These are phyloP conservation scores for Pseudachorutes palmiensis DNA, from an alignment of 1,140 invertebrate species.

Conservation along the genomic window DNA sequence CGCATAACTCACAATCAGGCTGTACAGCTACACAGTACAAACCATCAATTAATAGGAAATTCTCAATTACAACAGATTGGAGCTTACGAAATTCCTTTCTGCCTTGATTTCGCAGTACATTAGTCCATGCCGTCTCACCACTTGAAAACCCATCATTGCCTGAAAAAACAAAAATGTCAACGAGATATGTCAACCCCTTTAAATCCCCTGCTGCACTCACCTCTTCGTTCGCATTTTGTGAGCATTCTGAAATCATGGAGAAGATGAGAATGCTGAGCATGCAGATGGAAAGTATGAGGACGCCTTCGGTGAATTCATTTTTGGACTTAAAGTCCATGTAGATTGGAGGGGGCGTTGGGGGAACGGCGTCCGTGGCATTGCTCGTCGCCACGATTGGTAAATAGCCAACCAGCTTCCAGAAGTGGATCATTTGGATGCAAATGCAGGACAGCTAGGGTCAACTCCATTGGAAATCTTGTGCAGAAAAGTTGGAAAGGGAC, in stretches of 20 bases:
- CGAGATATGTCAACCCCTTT: too few species aligned
- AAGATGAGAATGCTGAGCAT: not conserved
- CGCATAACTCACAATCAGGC: slow-evolving; percentile 2
- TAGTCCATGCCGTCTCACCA: not conserved
- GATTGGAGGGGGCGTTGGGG: not conserved
- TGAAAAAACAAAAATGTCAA: not conserved
- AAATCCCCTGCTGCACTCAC: too few species aligned
- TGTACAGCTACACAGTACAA: not conserved
- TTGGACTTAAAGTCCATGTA: not conserved
- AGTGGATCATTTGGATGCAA: not conserved
- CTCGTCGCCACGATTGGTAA: not conserved
- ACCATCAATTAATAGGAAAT: not conserved
- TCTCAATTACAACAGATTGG: not conserved
- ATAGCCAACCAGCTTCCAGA: not conserved
- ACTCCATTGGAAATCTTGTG: too few species aligned
- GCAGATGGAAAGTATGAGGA: not conserved
- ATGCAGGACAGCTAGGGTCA: too few species aligned
- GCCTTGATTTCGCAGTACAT: not conserved
- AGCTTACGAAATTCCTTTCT: slow-evolving; percentile 10
- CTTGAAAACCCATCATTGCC: slow-evolving; percentile 6
- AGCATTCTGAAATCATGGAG: not conserved
- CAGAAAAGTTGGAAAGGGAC: too few species aligned
- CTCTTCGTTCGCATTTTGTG: not conserved
- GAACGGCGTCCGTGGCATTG: not conserved
- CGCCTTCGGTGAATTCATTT: not conserved